phyloP scores from a whole-genome alignment of 1,140 invertebrate genomes.

The Cyphomyrmex costatus region DNA sequence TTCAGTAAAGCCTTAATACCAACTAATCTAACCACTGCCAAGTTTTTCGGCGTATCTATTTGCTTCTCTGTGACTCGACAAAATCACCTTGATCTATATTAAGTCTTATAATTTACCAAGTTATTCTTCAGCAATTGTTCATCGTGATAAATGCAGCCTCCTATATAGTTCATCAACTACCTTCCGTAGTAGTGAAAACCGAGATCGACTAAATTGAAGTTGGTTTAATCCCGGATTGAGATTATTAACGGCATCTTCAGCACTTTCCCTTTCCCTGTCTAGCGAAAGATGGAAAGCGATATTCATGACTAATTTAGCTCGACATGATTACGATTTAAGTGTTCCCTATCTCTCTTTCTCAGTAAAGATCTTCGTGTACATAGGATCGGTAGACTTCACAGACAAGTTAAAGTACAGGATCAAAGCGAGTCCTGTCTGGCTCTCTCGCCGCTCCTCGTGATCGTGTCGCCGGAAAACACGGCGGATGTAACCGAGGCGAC shows the following conservation, averaged over 20 bases:
- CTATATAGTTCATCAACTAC: background rate
- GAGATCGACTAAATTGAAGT: slow-evolving; percentile 12
- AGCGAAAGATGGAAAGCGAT: background rate
- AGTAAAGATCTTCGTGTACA: background rate
- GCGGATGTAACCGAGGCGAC: slow-evolving; percentile 39
- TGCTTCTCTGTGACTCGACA: background rate
- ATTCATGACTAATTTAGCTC: slow-evolving; percentile 12
- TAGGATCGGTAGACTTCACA: background rate
- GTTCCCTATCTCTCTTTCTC: background rate
- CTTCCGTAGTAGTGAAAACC: background rate
- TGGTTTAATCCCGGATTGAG: slow-evolving; percentile 25
- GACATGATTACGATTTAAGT: slow-evolving; percentile 4
- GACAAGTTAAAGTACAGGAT: slow-evolving; percentile 35
- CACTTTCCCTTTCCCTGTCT: background rate
- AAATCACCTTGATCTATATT: slow-evolving; percentile 23
- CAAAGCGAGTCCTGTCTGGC: slow-evolving; percentile 9
- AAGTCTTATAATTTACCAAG: background rate
- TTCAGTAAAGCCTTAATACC: slow-evolving; percentile 20
- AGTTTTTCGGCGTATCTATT: slow-evolving; percentile 11
- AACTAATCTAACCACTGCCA: background rate
- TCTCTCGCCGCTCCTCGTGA: slow-evolving; percentile 14
- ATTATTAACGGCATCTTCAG: slow-evolving; percentile 25
- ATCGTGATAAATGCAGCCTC: background rate
- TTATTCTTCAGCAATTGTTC: background rate
- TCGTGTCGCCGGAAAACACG: slow-evolving; percentile 37